Evolutionary conservation across 1,140 invertebrate genomes (phyloP).

Genomic region (Anadara kagoshimensis): DNA sequence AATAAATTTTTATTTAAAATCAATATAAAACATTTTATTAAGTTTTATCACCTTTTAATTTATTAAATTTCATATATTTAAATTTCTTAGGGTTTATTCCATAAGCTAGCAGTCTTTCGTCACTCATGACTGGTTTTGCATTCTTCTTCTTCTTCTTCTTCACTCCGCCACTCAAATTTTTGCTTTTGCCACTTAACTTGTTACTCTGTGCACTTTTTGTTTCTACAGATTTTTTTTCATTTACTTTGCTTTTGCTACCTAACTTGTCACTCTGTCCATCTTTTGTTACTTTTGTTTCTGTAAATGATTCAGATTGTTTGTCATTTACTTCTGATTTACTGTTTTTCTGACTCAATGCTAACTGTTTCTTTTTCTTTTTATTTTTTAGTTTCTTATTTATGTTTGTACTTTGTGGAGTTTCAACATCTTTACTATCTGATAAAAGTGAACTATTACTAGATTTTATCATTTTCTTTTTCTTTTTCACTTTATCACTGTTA

Average conservation of each 20-base stretch:
- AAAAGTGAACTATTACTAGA: too few species aligned
- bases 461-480: too few species aligned
- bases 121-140: slow-evolving; percentile 72
- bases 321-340: too few species aligned
- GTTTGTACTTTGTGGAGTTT: too few species aligned
- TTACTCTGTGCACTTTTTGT: not conserved
- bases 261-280: slow-evolving; percentile 43
- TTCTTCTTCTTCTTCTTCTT: slow-evolving; percentile 61
- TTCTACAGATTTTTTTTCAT: not conserved
- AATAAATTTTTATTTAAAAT: too few species aligned
- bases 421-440: too few species aligned
- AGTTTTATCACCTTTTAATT: slow-evolving; percentile 10
- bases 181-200: slow-evolving; percentile 16
- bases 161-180: slow-evolving; percentile 39
- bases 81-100: slow-evolving; percentile 95
- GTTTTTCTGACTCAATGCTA: too few species aligned
- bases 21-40: too few species aligned
- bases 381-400: too few species aligned
- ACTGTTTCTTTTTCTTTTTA: too few species aligned
- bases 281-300: slow-evolving; percentile 27
- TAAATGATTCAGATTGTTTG: too few species aligned
- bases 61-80: slow-evolving; percentile 71
- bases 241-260: slow-evolving; percentile 59
- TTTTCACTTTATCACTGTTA: too few species aligned
- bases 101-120: slow-evolving; percentile 89